Conservation (phyloP, 2,888 invertebrate species). For the Serripes groenlandicus region DNA sequence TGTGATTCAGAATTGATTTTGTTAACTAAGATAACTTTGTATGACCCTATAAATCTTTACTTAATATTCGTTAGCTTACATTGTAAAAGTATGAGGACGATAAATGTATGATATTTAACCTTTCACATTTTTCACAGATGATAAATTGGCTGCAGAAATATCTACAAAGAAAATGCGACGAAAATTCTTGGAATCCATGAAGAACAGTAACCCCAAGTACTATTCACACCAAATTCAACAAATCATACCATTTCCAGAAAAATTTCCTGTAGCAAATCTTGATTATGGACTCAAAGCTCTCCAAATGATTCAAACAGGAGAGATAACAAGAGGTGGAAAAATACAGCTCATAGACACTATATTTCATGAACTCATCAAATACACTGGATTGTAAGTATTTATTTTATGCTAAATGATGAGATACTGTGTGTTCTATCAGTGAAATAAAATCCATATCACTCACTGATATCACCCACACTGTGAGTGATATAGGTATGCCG, state of each 20-base stretch:
- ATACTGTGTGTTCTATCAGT: no score
- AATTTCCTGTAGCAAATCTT: slow-evolving; percentile 67
- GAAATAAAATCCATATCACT: no score
- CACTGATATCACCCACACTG: no score
- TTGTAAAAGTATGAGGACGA: no score
- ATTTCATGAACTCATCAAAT: slow-evolving; percentile 71
- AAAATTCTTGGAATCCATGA: slow-evolving; percentile 68
- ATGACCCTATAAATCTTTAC: no score
- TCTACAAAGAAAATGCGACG: slow-evolving; percentile 68
- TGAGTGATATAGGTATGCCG: no score
- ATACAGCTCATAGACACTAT: slow-evolving; percentile 72
- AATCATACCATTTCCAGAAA: slow-evolving; percentile 69
- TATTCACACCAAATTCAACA: slow-evolving; percentile 70
- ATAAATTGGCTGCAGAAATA: slow-evolving; percentile 63
- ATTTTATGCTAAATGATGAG: no score
- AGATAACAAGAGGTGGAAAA: slow-evolving; percentile 69
- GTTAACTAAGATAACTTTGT: no score
- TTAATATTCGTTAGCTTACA: no score
- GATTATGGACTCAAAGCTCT: slow-evolving; percentile 68
- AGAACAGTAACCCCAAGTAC: slow-evolving; percentile 69
- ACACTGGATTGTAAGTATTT: slow-evolving; percentile 73
- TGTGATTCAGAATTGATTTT: no score
- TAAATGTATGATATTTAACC: no score
- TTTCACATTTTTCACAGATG: slow-evolving; percentile 54
- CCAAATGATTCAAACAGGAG: slow-evolving; percentile 71